Evolutionary conservation across 2,113 vertebrate species (phyloP), one percentile per base, ranked within the genome.

Genomic region (Onychostoma macrolepis): DNA sequence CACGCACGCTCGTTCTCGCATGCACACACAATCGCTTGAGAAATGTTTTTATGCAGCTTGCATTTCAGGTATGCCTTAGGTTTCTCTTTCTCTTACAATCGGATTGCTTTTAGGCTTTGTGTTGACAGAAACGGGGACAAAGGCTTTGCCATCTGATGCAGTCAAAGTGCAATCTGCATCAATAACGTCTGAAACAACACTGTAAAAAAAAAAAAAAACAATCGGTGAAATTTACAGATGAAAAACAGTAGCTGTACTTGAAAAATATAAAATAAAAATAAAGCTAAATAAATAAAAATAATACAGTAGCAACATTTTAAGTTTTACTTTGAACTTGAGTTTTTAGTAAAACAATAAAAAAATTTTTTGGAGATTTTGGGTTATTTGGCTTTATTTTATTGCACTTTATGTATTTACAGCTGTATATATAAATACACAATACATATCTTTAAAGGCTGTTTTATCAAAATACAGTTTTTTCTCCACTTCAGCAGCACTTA

Each of bases 31-130:
- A 61, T 61, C 24, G 21, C 56, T 61, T 61, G 8, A 61, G 56
- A 61, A 84, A 17, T 72, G 65, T 7, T 36, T 72, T 83, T 71
- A 65, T 72, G 65, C 63, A 71, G 63, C 63, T 69, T 83, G 28
- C 28, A 50, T 83, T 12, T 12, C 65, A 83, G 65, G 69, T 72
- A 72, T 83, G 45, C 33, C 41, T 50, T 33, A 38, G 28, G 17
- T 71, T 83, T 41, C 6, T 13, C 26, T 21, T 72, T 56, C 21
- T 19, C 36, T 67, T 8, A 26, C 30, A 38, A 13, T 38, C 2
- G 10, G 76, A 48, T 45, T n/a, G 45, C 48, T 26, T 67, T 56
- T 83, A 48, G 65, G 81, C 41, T 28, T 17, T 21, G 69, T 72
- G 69, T 11, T 72, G 69, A 72, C 36, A 41, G 69, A 72, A 69